Conservation (phyloP, 2,797 vertebrate species). For the Coluber constrictor region DNA sequence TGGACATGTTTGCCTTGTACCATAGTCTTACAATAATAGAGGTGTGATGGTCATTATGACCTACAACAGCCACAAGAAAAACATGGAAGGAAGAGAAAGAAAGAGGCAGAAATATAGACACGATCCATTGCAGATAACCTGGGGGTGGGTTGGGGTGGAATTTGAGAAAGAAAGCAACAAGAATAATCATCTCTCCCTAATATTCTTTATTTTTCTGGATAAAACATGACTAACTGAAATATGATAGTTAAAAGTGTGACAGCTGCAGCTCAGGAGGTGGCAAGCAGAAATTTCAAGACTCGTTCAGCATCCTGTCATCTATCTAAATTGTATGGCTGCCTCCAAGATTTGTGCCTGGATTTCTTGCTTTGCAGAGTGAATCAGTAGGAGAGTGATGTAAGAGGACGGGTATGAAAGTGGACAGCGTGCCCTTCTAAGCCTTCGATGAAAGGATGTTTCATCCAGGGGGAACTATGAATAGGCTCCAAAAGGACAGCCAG, state of each 20-base stretch:
- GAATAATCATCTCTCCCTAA: slow-evolving; percentile 20
- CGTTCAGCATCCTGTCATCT: slow-evolving; percentile 32
- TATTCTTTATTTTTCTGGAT: slow-evolving; percentile 13
- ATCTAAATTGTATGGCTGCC: slow-evolving; percentile 26
- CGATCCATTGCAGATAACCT: not conserved
- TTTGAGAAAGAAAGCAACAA: slow-evolving; percentile 20
- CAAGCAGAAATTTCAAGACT: slow-evolving; percentile 29
- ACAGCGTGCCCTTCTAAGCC: too few species aligned
- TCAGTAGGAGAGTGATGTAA: slow-evolving; percentile 4
- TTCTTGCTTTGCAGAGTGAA: slow-evolving; percentile 24
- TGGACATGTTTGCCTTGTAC: not conserved
- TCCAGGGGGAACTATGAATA: not conserved
- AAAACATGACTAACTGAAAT: slow-evolving; percentile 12
- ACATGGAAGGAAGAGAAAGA: not conserved
- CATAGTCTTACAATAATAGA: not conserved
- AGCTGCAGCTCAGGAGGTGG: slow-evolving; percentile 40
- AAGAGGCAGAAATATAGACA: not conserved
- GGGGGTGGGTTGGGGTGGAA: not conserved
- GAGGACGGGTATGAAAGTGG: not conserved
- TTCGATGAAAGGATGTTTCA: not conserved
- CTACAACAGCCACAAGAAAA: not conserved
- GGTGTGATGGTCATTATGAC: too few species aligned
- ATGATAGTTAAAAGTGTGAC: slow-evolving; percentile 16
- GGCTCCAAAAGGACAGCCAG: not conserved
- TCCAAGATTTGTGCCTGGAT: slow-evolving; percentile 16